phyloP scores from a whole-genome alignment of 2,113 vertebrate genomes.

The Odontesthes bonariensis region DNA sequence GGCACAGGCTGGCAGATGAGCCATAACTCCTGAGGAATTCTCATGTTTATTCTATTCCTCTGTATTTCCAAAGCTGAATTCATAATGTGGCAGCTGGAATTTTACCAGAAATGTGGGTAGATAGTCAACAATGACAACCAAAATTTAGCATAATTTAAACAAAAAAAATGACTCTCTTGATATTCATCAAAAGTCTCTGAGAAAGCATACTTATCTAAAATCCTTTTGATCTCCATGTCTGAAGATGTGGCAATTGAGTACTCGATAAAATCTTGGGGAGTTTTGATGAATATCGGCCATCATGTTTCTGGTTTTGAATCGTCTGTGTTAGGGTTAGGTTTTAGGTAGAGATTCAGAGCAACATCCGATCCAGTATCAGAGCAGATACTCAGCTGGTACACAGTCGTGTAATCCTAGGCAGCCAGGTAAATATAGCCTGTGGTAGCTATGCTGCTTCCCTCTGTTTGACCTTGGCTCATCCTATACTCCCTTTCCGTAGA shows the following conservation, averaged over 20 bases:
- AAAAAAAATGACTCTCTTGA: conserved; percentile 19
- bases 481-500: conserved; percentile 45
- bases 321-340: conserved; percentile 40
- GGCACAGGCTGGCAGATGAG: conserved; percentile 24
- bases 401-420: conserved; percentile 70
- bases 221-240: conserved; percentile 44
- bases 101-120: not conserved
- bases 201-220: conserved; percentile 20
- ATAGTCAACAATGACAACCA: not conserved
- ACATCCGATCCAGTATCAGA: conserved; percentile 52
- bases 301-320: conserved; percentile 51
- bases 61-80: not conserved
- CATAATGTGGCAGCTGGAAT: not conserved
- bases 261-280: conserved; percentile 40
- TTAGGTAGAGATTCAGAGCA: conserved; percentile 45
- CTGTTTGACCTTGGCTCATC: conserved; percentile 73
- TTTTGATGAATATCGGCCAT: conserved; percentile 49
- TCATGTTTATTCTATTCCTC: not conserved
- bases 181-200: conserved; percentile 28
- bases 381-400: conserved; percentile 51
- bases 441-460: conserved; percentile 65
- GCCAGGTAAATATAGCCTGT: conserved; percentile 77
- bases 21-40: conserved; percentile 39
- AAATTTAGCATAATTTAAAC: not conserved
- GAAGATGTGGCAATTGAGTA: conserved; percentile 28